Evolutionary conservation across 1,140 invertebrate genomes (phyloP).

Genomic region (Vanessa tameamea): DNA sequence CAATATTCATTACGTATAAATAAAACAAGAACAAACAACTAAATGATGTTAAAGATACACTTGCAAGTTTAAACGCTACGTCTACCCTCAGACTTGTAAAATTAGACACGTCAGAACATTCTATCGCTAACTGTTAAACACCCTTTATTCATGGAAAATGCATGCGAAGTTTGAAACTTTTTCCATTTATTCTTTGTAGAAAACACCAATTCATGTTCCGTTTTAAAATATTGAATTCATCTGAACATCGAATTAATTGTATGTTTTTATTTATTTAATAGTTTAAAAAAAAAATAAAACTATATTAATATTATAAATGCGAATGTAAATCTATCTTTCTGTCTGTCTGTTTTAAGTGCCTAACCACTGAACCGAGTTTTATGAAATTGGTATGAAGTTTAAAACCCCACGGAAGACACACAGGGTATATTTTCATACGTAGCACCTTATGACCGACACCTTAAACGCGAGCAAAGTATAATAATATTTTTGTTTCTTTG

Average conservation of each 20-base stretch:
- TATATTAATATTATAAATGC: no score
- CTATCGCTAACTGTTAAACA: conserved; percentile 6
- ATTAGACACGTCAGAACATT: conserved; percentile 11
- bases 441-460: no score
- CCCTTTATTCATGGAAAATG: conserved; percentile 4
- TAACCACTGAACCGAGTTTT: no score
- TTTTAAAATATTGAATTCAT: not conserved
- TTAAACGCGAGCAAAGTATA: no score
- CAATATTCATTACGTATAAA: conserved; percentile 3
- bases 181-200: not conserved
- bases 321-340: no score
- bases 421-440: no score
- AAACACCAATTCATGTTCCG: not conserved
- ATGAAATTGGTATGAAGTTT: no score
- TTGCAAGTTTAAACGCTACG: not conserved
- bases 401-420: no score
- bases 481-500: no score
- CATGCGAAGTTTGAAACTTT: conserved; percentile 10
- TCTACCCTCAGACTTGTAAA: conserved; percentile 3
- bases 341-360: no score
- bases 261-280: no score
- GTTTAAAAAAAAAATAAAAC: no score
- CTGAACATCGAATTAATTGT: not conserved
- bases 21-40: not conserved
- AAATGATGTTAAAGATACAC: conserved; percentile 7